phyloP scores from a whole-genome alignment of 2,888 invertebrate genomes.

The Cataglyphis rosenhaueri region DNA sequence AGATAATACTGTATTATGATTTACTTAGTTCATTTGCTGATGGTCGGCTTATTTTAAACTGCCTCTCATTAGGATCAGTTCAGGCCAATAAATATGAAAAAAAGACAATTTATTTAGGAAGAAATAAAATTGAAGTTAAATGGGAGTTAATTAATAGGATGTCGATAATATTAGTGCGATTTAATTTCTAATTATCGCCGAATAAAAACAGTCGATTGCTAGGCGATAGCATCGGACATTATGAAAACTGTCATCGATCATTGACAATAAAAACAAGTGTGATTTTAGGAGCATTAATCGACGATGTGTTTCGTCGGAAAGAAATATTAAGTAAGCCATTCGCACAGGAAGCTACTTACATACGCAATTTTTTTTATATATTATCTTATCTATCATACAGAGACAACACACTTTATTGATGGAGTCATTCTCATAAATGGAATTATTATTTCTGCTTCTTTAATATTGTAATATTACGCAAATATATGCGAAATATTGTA shows the following conservation, averaged over 20 bases:
- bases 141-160: not conserved
- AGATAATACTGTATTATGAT: too few relatives aligned
- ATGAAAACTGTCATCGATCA: not conserved
- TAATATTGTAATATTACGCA: not conserved
- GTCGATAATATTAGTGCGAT: not conserved
- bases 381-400: conserved; percentile 11
- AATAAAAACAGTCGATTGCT: not conserved
- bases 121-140: not conserved
- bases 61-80: too few relatives aligned
- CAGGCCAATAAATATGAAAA: too few relatives aligned
- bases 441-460: not conserved
- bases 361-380: not conserved
- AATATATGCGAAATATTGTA: not conserved
- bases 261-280: not conserved
- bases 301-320: not conserved
- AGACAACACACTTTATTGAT: not conserved
- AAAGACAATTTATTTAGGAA: not conserved
- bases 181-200: not conserved
- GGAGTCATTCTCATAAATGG: not conserved
- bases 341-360: not conserved
- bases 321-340: not conserved
- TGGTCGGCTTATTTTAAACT: too few relatives aligned
- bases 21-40: too few relatives aligned
- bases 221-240: not conserved
- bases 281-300: too few relatives aligned